A percentile compares a stretch with the other conserved stretches of the same genome.
Conservation (phyloP, 2,888 invertebrate genomes). For the Pammene aurita region DNA sequence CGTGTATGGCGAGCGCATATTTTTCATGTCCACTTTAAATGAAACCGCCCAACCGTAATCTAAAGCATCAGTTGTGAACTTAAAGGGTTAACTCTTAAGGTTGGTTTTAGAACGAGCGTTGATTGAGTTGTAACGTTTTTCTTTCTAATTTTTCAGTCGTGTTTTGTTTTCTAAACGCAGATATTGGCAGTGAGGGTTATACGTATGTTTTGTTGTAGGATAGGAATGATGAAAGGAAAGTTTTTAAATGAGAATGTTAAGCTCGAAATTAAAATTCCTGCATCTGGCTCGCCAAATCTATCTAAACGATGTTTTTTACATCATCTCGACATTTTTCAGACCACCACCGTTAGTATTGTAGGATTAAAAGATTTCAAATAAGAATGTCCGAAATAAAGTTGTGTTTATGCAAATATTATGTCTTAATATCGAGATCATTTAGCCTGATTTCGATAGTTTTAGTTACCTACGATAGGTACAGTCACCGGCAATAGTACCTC, state of each 20-base stretch:
- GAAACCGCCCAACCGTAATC: background rate
- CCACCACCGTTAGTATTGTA: too few species aligned
- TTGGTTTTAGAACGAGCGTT: background rate
- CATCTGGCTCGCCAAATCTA: background rate
- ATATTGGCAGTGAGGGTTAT: slow-evolving; percentile 12
- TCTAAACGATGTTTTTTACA: too few species aligned
- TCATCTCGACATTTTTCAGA: too few species aligned
- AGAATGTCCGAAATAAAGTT: too few species aligned
- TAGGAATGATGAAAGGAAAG: background rate
- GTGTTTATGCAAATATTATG: too few species aligned
- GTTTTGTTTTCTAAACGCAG: slow-evolving; percentile 22
- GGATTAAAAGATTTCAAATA: too few species aligned
- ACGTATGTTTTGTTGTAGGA: slow-evolving; percentile 9
- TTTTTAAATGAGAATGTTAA: background rate
- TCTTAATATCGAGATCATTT: too few species aligned
- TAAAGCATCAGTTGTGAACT: background rate
- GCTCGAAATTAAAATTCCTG: background rate
- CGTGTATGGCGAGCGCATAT: slow-evolving; percentile 9
- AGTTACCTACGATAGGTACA: too few species aligned
- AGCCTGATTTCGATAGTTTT: too few species aligned
- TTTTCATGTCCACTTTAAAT: background rate
- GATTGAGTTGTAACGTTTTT: background rate
- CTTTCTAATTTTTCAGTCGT: background rate
- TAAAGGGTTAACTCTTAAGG: background rate
- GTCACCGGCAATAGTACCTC: too few species aligned